A percentile compares a stretch with the other conserved stretches of the same genome.
Evolutionary conservation across 2,888 invertebrate genomes (phyloP).

Genomic region (Drosophila cracens): DNA sequence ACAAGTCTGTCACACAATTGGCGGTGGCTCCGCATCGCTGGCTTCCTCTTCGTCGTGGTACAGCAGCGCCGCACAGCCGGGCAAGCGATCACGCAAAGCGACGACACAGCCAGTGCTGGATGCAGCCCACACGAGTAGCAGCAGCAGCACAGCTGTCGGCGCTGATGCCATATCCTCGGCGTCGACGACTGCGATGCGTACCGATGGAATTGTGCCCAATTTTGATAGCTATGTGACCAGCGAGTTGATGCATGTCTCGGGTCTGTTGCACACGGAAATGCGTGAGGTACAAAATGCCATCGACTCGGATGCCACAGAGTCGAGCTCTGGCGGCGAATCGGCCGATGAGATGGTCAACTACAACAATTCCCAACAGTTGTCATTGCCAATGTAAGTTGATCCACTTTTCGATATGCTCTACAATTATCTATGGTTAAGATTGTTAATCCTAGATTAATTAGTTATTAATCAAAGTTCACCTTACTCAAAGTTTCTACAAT

Average conservation of each 20-base stretch:
- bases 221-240: constrained; percentile 85
- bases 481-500: background rate
- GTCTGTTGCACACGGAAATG: constrained; percentile 90
- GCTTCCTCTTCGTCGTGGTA: constrained; percentile 69
- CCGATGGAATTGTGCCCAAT: constrained; percentile 82
- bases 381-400: constrained; percentile 90
- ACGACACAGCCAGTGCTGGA: constrained; percentile 21
- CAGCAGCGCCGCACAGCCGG: constrained; percentile 53
- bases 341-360: constrained; percentile 94
- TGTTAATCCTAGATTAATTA: background rate
- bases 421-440: background rate
- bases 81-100: constrained; percentile 57
- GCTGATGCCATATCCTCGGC: constrained; percentile 15
- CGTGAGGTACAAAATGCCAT: constrained; percentile 90
- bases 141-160: background rate
- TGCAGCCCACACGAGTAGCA: constrained; percentile 6
- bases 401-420: background rate
- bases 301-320: constrained; percentile 97
- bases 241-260: constrained; percentile 90
- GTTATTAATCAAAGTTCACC: background rate
- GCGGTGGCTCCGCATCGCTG: constrained; percentile 60
- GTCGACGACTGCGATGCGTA: constrained; percentile 50
- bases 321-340: constrained; percentile 97
- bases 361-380: constrained; percentile 91
- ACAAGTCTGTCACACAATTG: constrained; percentile 75